Evolutionary conservation across 2,888 invertebrate species (phyloP), one percentile per base, ranked within the genome.

Genomic region (Colletes collaris): DNA sequence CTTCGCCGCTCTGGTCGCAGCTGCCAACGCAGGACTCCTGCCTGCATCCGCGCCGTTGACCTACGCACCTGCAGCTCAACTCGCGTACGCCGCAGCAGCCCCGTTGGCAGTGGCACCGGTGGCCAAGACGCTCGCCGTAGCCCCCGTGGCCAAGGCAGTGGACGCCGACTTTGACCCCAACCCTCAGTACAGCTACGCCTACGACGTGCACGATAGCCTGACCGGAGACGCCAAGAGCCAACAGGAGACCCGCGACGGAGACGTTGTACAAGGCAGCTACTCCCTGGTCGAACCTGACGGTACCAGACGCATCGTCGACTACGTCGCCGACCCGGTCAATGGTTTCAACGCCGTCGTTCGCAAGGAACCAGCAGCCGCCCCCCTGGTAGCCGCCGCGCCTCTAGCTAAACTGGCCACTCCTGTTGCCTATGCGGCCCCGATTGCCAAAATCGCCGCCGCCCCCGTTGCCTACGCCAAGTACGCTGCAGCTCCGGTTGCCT

Each of bases 41-140:
- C 91, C 92, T 7, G 93, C 94, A 37, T 93, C 82, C 0, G 82
- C 84, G 0, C 86, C 83, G 0, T 81, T 91, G 80, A 89, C 84
- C 8, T 89, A 89, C 59, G 83, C 87, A 13, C 77, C 80, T 0
- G 76, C 79, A 0, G 77, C 83, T 5, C 49, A 50, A 2, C 1
- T 81, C 2, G 55, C 81, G 91, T 96, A 96, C 90, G 94, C 95
- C 6, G 96, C 96, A 90, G 95, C 95, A 89, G 96, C 96, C 87
- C 96, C 96, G 74, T 96, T 77, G n/a, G 59, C 50, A 0, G 77
- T 58, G 0, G 68, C 60, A 2, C 76, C 76, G 0, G 60, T 76
- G 0, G 66, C 76, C 1, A 76, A 76, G 16, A n/a, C 76, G 95
- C 95, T 95, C 89, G 96, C 96, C 87, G 95, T 96, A 86, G 96